These are phyloP conservation scores for Epirrita christyi DNA, from an alignment of 2,888 invertebrate genomes.

Conservation along the genomic window DNA sequence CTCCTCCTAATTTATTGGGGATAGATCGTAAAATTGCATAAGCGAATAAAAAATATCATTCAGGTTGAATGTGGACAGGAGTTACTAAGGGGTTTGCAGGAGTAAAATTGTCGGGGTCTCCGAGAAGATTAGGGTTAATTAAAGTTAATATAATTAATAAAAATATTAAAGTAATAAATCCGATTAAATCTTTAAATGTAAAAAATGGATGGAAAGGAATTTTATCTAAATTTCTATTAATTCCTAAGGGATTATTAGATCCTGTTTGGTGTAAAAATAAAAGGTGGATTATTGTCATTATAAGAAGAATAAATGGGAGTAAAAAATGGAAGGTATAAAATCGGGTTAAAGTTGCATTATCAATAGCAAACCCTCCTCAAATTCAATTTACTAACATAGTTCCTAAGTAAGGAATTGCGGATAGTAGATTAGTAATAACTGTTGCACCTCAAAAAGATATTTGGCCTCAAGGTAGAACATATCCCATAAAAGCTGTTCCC, in stretches of 20 bases:
- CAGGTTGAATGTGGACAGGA: slow-evolving; percentile 91
- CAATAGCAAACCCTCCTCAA: slow-evolving; percentile 91
- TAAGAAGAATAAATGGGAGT: slow-evolving; percentile 87
- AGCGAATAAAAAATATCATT: slow-evolving; percentile 94
- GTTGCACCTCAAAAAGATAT: slow-evolving; percentile 93
- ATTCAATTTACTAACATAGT: slow-evolving; percentile 87
- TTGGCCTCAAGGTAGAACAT: slow-evolving; percentile 92
- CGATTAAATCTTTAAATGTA: slow-evolving; percentile 86
- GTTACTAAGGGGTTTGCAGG: slow-evolving; percentile 88
- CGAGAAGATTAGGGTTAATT: slow-evolving; percentile 84
- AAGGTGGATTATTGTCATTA: slow-evolving; percentile 86
- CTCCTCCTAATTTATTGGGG: slow-evolving; percentile 92
- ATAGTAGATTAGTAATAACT: slow-evolving; percentile 91
- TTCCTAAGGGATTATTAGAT: slow-evolving; percentile 86
- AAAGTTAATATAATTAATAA: slow-evolving; percentile 80
- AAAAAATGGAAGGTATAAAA: slow-evolving; percentile 91
- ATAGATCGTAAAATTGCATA: slow-evolving; percentile 92
- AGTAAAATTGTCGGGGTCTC: slow-evolving; percentile 90
- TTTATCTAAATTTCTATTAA: slow-evolving; percentile 88
- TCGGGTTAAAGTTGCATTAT: slow-evolving; percentile 90
- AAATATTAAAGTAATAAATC: slow-evolving; percentile 84
- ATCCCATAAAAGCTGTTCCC: slow-evolving; percentile 91
- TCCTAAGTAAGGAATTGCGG: slow-evolving; percentile 89
- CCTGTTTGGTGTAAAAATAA: slow-evolving; percentile 88
- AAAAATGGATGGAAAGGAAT: slow-evolving; percentile 89